Base-by-base conservation (phyloP, 1,140 invertebrate genomes). In the Hylaeus volcanicus region DNA sequence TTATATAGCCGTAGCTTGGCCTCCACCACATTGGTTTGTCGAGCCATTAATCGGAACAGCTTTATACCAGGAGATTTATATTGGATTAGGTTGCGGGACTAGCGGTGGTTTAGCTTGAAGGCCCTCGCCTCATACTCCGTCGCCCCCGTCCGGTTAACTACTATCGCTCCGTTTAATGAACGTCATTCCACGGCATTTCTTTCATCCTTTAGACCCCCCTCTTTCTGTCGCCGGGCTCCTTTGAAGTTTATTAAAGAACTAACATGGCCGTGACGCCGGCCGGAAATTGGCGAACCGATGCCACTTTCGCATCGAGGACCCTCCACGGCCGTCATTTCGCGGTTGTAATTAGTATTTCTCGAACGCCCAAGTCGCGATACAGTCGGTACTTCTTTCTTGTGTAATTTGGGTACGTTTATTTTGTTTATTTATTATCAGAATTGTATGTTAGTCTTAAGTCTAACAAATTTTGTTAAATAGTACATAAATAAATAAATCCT, bases 31-130 rank as follows among this genome's bases (percentile, higher is more conserved):
- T 92, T 90, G 91, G 91, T 91, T 91, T 92, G 91, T 92, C 91
- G 90, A 91, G 89, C 91, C 90, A 92, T 92, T 92, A 92, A 92
- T 92, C 91, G 91, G 89, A 91, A 90, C 90, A 91, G 91, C 91
- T 92, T 92, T 92, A 92, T 92, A 91, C 90, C 89, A 74, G 85
- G 90, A 91, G 91, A 92, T 92, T 92, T 92, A 92, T 92, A 91
- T 91, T 90, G 91, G 91, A 92, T 92, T 91, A 92, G 88, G 87
- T 92, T 82, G 88, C 82, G 84, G 87, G 87, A 85, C 86, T 86
- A 76, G 83, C 65, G 78, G 86, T 81, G 89, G 88, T 91, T 90
- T 85, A 89, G 89, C 90, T 90, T 88, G 87, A 91, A 89, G 90
- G 87, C 78, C 74, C 82, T 78, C 86, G 69, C 73, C 74, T 76